These are phyloP conservation scores for human (Homo sapiens) DNA, from an alignment of 2,113 vertebrate genomes.

Conservation along the genomic window GRCh38 chr3:70809501-70810000, in stretches of 20 bases:
- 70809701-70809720: constrained; percentile 68
- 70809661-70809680: constrained; percentile 65
- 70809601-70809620: constrained; percentile 60
- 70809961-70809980: background rate
- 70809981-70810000: constrained; percentile 37
- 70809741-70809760: constrained; percentile 66
- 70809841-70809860: constrained; percentile 27
- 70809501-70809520: constrained; percentile 9
- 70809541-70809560: constrained; percentile 58
- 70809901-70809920: constrained; percentile 45
- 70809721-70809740: constrained; percentile 76
- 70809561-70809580: constrained; percentile 63
- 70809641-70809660: constrained; percentile 72
- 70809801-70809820: constrained; percentile 37
- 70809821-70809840: constrained; percentile 18
- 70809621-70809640: constrained; percentile 68
- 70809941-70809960: constrained; percentile 41
- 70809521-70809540: background rate
- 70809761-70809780: constrained; percentile 54
- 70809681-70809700: constrained; percentile 70
- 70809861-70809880: constrained; percentile 39
- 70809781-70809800: constrained; percentile 46
- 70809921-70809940: constrained; percentile 24
- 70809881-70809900: background rate
- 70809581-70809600: constrained; percentile 65